phyloP scores from a whole-genome alignment of 2,888 invertebrate genomes.

The Ganaspis brasiliensis region DNA sequence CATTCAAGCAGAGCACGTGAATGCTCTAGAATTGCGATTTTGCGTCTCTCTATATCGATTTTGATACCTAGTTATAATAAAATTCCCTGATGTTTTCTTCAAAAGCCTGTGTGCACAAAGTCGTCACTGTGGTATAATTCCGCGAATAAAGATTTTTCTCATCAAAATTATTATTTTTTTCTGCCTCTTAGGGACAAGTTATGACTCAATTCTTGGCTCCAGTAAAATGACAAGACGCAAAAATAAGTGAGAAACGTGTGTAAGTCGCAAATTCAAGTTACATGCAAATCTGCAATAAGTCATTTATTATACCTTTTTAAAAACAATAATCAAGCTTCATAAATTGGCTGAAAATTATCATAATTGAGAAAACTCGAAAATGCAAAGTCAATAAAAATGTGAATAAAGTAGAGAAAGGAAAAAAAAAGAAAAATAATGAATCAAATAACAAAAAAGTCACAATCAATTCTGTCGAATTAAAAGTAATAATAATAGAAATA shows the following conservation, averaged over 20 bases:
- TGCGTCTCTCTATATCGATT: conserved; percentile 26
- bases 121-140: background rate
- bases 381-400: too few relatives aligned
- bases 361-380: too few relatives aligned
- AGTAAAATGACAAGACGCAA: conserved; percentile 35
- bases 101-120: background rate
- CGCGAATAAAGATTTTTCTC: background rate
- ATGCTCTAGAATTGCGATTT: conserved; percentile 7
- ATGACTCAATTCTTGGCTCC: conserved; percentile 21
- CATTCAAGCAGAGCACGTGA: background rate
- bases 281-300: background rate
- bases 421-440: too few relatives aligned
- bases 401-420: too few relatives aligned
- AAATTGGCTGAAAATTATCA: too few relatives aligned
- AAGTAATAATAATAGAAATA: too few relatives aligned
- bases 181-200: background rate
- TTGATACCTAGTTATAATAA: background rate
- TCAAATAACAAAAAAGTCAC: too few relatives aligned
- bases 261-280: conserved; percentile 55
- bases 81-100: background rate
- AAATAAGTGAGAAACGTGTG: conserved; percentile 56
- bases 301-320: background rate
- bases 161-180: background rate
- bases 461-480: too few relatives aligned
- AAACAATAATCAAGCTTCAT: background rate